Evolutionary conservation across 2,113 vertebrate genomes (phyloP).

Genomic region (Malurus melanocephalus): DNA sequence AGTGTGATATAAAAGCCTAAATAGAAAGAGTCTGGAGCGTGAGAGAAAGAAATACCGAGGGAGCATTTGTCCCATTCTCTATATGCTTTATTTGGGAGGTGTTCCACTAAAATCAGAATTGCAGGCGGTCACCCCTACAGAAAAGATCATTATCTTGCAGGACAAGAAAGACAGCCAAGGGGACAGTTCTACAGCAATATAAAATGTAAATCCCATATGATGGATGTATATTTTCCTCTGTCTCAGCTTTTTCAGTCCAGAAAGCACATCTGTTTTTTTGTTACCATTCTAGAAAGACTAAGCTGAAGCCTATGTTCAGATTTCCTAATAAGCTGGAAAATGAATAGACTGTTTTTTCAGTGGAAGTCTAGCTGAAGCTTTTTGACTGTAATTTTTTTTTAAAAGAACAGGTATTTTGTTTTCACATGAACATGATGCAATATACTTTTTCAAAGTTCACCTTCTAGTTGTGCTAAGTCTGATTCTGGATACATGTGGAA

Average conservation of each 20-base stretch:
- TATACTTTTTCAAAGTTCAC: not conserved
- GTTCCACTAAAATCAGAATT: not conserved
- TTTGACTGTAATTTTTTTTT: not conserved
- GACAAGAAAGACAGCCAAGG: not conserved
- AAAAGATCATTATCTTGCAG: not conserved
- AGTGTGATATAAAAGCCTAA: not conserved
- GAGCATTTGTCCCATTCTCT: not conserved
- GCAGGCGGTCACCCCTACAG: not conserved
- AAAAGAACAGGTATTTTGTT: not conserved
- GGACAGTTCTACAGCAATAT: not conserved
- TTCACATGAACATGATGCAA: not conserved
- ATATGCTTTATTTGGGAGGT: not conserved
- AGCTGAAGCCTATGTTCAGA: not conserved
- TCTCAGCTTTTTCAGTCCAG: not conserved
- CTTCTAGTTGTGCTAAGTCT: not conserved
- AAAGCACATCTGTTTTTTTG: not conserved
- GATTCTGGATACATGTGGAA: not conserved
- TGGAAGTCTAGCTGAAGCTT: not conserved
- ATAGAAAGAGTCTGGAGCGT: fast-evolving
- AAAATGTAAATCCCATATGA: not conserved
- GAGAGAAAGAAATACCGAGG: not conserved
- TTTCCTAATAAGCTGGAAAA: not conserved
- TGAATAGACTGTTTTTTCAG: not conserved
- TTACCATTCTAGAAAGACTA: not conserved
- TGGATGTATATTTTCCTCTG: not conserved